These are phyloP conservation scores for Galago senegalensis DNA, from an alignment of 2,797 vertebrate genomes.

Conservation along the genomic window DNA sequence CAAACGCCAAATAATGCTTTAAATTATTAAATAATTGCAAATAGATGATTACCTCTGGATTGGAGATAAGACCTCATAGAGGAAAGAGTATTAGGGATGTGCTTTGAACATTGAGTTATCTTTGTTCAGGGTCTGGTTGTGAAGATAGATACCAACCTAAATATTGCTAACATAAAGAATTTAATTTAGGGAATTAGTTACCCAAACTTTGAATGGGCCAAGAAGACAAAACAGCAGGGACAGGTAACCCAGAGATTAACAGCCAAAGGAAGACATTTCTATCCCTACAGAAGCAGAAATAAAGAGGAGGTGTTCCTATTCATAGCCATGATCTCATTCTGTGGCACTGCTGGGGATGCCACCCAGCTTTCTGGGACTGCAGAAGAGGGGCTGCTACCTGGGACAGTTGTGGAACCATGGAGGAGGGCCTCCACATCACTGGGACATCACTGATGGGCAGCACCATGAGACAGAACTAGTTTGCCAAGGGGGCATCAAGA, in stretches of 20 bases:
- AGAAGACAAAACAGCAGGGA: not conserved
- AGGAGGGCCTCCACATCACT: not conserved
- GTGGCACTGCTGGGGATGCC: too few species aligned
- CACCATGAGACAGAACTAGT: fast-evolving
- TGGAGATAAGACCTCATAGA: not conserved
- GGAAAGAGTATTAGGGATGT: not conserved
- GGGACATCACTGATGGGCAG: not conserved
- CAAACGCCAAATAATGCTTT: not conserved
- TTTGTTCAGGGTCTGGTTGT: not conserved
- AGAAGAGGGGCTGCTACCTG: not conserved
- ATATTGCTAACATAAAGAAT: not conserved
- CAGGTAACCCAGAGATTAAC: not conserved
- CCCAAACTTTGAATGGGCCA: not conserved
- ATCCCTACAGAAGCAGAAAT: not conserved
- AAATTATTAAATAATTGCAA: not conserved
- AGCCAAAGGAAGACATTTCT: not conserved
- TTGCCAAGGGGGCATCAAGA: not conserved
- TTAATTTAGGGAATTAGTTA: not conserved
- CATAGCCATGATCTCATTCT: not conserved
- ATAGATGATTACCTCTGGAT: not conserved
- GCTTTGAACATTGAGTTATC: not conserved
- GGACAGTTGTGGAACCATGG: not conserved
- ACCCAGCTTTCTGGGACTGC: not conserved
- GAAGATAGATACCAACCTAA: not conserved
- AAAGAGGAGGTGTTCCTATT: not conserved